Base-by-base conservation (phyloP, 2,113 vertebrate genomes). In the Sitta europaea region DNA sequence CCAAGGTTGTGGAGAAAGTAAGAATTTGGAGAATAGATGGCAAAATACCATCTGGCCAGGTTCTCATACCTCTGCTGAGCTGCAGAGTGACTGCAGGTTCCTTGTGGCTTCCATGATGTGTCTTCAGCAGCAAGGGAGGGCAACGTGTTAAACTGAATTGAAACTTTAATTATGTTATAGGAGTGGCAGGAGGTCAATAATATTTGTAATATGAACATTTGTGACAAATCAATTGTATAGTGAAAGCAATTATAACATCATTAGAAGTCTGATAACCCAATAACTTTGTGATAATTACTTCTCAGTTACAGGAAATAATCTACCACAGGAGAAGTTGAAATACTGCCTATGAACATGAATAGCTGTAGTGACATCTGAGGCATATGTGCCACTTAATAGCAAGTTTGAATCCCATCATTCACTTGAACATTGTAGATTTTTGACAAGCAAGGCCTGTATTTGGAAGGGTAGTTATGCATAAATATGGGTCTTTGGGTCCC, bases 201-300 rank as follows among this genome's bases (percentile, higher is more conserved):
- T 94, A 82, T 80, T 75, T 95, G 81, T 62, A 50, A 86, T 80
- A 62, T 29, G 71, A 84, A 71, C 72, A n/a, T 80, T 92, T 90
- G 53, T 93, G 68, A 86, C 62, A 95, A 84, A 97, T 92, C 77
- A 92, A 54, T 95, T 90, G 55, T 85, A 51, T 93, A 96, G 93
- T 85, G 81, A 90, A 95, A 88, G 55, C 3, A 23, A 79, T 96
- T 91, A 94, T 78, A 85, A 54, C 42, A 50, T 79, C 66, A 57
- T 91, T 96, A 90, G 33, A 83, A 86, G 66, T 88, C 81, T 94
- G 89, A 95, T 92, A 96, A 95, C 85, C 62, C 71, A 93, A 62
- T 90, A 88, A 91, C 77, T 94, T 91, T 45, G 62, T 40, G 55
- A 68, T 96, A 92, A 95, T 96, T 94, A 38, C 84, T 91, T 86